Base-by-base conservation (phyloP, 2,888 invertebrate species). In the Oxycera nigricornis region DNA sequence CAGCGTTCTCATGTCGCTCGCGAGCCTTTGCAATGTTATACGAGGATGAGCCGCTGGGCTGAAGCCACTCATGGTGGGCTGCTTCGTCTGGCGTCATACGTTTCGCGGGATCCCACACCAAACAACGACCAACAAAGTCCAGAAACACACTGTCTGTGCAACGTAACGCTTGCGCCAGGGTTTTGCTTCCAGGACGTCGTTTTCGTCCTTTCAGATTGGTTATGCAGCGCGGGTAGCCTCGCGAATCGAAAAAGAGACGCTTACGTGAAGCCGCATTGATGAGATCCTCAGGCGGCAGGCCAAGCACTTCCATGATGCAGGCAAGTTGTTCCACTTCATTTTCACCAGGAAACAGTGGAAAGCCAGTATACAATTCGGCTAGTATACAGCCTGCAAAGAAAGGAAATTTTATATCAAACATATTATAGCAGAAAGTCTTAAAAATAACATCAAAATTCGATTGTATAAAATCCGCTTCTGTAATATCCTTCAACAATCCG, bases 261-360 rank as follows among this genome's bases (percentile, higher is more conserved):
- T 94, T 91, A 82, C 95, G 89, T 0, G 96, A 92, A 39, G 97
- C 96, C 78, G 91, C 91, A 77, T 91, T 90, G 77, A 97, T 90
- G 77, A 97, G 90, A 81, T 93, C 91, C 74, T 94, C 92, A 1
- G 97, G 95, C 1, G 98, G 97, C 78, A 92, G 88, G 24, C 96
- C 97, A 77, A 97, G 87, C 73, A 97, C 91, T 87, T 98, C 97
- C 96, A 98, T 97, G 81, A 97, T 94, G 87, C 97, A 97, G 73
- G 97, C 96, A 78, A 98, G 89, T 86, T 98, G 97, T 83, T 97
- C 98, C 76, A 95, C 93, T 87, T 98, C 97, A 83, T 97, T 96
- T 87, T 97, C 97, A 0, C 97, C 97, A 28, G 97, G 97, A 85
- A 97, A 97, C 75, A 98, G 88, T 0, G 97, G 97, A 83, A 95